phyloP scores from a whole-genome alignment of 2,888 invertebrate genomes.

The Pediacus dermestoides region DNA sequence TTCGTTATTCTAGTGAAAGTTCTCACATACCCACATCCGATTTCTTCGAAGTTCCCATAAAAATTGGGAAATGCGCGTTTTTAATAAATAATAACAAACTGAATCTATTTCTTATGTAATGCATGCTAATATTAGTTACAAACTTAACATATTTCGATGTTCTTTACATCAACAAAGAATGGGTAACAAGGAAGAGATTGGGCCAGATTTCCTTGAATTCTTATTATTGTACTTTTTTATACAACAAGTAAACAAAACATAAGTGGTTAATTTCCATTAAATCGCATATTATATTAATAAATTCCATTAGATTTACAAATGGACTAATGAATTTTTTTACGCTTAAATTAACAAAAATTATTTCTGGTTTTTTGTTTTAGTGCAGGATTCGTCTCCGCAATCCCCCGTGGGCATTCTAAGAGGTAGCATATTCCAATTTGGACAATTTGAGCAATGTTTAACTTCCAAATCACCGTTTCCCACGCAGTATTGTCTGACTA shows the following conservation, averaged over 20 bases:
- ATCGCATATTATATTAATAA: constrained; percentile 2
- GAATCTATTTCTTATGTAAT: no score
- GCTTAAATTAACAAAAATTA: not conserved
- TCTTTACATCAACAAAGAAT: no score
- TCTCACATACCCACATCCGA: no score
- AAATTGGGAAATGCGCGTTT: no score
- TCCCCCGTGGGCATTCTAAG: constrained; percentile 55
- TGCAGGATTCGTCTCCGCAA: constrained; percentile 60
- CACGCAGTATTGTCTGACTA: constrained; percentile 44
- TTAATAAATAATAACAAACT: no score
- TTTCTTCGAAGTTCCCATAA: no score
- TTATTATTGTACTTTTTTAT: not conserved
- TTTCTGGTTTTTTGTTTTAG: constrained; percentile 42
- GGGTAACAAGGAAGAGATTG: no score
- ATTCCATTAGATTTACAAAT: not conserved
- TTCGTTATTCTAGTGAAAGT: no score
- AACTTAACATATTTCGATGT: no score
- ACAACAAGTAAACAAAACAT: not conserved
- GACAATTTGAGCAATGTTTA: constrained; percentile 59
- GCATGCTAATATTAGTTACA: no score
- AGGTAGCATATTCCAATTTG: constrained; percentile 57
- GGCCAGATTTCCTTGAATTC: not conserved
- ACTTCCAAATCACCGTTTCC: constrained; percentile 41
- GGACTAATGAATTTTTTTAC: not conserved
- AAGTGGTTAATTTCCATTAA: constrained; percentile 2